Evolutionary conservation across 1,140 invertebrate species (phyloP).

Genomic region (Phymastichus coffea): DNA sequence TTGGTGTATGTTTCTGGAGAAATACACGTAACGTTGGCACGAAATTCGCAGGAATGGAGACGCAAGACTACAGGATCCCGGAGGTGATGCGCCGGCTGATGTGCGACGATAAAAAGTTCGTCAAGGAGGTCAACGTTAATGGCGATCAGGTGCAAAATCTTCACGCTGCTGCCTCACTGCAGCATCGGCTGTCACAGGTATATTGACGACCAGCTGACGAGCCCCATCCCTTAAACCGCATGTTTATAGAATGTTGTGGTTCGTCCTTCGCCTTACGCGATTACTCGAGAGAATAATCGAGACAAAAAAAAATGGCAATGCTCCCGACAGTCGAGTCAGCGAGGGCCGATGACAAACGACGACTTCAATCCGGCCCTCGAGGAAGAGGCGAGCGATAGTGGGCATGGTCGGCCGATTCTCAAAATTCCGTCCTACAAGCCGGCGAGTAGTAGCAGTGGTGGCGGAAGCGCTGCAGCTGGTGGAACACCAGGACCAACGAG

Average conservation of each 20-base stretch:
- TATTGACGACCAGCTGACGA: too few species aligned
- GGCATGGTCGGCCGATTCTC: constrained; percentile 70
- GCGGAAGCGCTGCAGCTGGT: constrained; percentile 35
- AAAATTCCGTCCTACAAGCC: constrained; percentile 92
- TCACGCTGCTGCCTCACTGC: constrained; percentile 37
- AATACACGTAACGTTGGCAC: too few species aligned
- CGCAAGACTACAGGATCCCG: constrained; percentile 56
- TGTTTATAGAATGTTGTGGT: too few species aligned
- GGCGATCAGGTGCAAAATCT: constrained; percentile 44
- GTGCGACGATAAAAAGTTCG: constrained; percentile 58
- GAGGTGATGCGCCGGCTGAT: constrained; percentile 64
- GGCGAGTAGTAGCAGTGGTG: constrained; percentile 47
- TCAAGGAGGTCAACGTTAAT: constrained; percentile 53
- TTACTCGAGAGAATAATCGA: too few species aligned
- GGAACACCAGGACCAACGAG: constrained; percentile 32
- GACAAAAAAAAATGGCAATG: too few species aligned
- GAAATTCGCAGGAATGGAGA: constrained; percentile 51
- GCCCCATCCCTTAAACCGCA: too few species aligned
- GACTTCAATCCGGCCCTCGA: constrained; percentile 54
- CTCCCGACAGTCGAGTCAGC: constrained; percentile 39
- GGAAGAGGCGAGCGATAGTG: constrained; percentile 59
- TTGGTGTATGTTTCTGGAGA: background rate
- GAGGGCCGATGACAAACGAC: constrained; percentile 51
- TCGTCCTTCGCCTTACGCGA: too few species aligned
- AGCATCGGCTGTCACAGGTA: constrained; percentile 38